Base-by-base conservation (phyloP, 2,888 invertebrate species). In the Rhagonycha fulva region DNA sequence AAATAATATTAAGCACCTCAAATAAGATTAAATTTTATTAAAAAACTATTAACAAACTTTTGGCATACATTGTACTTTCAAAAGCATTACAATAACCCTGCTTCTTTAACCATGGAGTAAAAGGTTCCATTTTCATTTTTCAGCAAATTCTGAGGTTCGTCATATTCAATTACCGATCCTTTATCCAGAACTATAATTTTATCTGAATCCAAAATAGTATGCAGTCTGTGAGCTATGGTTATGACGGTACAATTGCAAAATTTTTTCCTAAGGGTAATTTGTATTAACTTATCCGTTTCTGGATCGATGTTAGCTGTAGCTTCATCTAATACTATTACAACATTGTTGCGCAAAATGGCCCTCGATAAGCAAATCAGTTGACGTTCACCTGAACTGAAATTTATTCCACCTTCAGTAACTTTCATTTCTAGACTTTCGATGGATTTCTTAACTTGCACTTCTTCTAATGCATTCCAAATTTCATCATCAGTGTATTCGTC, bases 141-240 rank as follows among this genome's bases (percentile, higher is more conserved):
- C 70, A 94, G 84, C 69, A 95, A 85, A 81, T 90, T 89, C 83
- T 90, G 91, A 0, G 97, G 96, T 81, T 93, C 92, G 2, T 93
- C 95, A 24, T 93, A 91, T 86, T 97, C 96, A 0, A 92, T 90
- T 85, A 93, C 90, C 23, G 60, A 92, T 0, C 95, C 95, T 26
- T 92, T 92, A 84, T 94, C 93, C 90, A 95, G 91, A n/a, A 95
- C 94, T 81, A 95, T 85, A 72, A 95, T 93, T 87, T 92, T 91
- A 87, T 95, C 94, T 0, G 93, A 94, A 86, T 95, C 95, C 92
- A 95, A 94, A 71, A 95, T 93, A 0, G 95, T 95, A 83, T 95
- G 92, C 5, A 96, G 89, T 28, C 95, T 90, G 87, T 95, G 95
- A 60, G 95, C 95, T 62, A 95, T 94, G 0, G 95, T 95, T 32